Conservation (phyloP, 2,797 vertebrate genomes). For the Pseudotriccus pelzelni region DNA sequence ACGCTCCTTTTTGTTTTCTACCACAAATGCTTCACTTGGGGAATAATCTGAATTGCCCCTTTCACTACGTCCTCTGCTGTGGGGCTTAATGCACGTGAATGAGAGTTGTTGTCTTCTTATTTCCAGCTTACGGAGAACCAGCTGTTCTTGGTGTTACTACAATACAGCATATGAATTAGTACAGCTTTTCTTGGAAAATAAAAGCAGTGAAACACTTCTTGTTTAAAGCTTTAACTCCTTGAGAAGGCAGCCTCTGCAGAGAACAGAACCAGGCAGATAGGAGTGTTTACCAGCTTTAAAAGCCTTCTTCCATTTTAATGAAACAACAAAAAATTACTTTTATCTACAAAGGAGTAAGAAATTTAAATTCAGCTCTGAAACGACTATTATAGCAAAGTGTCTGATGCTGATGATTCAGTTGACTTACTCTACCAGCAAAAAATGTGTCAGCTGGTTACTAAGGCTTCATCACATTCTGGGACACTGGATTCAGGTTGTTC, state of each 20-base stretch:
- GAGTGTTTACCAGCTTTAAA: neutral
- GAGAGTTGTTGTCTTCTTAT: neutral
- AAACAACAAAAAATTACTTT: neutral
- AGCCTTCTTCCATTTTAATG: neutral
- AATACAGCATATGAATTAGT: neutral
- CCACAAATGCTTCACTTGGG: neutral
- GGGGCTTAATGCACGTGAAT: neutral
- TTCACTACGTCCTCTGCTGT: neutral
- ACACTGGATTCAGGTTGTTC: neutral
- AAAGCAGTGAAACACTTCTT: neutral
- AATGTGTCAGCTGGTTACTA: neutral
- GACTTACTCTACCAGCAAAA: neutral
- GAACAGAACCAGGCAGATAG: neutral
- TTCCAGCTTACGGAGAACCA: neutral
- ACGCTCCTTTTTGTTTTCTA: neutral
- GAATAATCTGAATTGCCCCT: neutral
- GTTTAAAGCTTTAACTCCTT: neutral
- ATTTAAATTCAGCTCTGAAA: neutral
- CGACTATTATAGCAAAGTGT: neutral
- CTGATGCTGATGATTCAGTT: neutral
- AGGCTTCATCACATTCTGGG: neutral
- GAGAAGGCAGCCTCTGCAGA: neutral
- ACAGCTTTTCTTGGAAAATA: neutral
- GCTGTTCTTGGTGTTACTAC: neutral
- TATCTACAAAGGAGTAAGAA: neutral